A percentile compares a stretch with the other conserved stretches of the same genome.
These are phyloP conservation scores for Cryptosula pallasiana DNA, from an alignment of 2,888 invertebrate genomes.

Conservation along the genomic window DNA sequence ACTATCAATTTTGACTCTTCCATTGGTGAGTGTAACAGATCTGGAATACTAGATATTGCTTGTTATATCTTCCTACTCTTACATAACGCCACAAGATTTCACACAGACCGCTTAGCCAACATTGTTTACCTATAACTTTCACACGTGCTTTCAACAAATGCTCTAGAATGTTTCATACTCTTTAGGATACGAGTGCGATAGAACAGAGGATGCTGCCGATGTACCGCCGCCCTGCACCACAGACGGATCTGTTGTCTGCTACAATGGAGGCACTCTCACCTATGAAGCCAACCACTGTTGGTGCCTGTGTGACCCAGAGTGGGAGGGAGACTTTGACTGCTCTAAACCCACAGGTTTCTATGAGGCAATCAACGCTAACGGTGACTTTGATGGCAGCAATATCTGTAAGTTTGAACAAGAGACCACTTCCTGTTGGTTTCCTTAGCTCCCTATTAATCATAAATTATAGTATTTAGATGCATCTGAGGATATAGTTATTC, in stretches of 20 bases:
- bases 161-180: no score
- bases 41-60: no score
- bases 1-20: neutral
- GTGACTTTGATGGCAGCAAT: neutral
- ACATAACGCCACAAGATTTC: no score
- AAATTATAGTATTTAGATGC: no score
- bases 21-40: constrained; percentile 16
- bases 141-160: no score
- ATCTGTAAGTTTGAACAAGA: constrained; percentile 17
- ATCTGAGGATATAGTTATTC: no score
- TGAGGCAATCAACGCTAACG: neutral
- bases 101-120: no score
- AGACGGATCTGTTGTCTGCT: neutral
- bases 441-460: no score
- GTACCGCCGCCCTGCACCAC: neutral
- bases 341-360: neutral
- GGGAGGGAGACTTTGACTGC: constrained; percentile 7
- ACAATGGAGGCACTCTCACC: constrained; percentile 12
- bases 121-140: no score
- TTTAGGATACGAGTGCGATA: constrained; percentile 13
- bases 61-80: no score
- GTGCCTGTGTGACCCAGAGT: constrained; percentile 3
- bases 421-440: no score
- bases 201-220: neutral
- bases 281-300: constrained; percentile 20